Evolutionary conservation across 1,140 invertebrate species (phyloP).

Genomic region (Drosophila watanabei): DNA sequence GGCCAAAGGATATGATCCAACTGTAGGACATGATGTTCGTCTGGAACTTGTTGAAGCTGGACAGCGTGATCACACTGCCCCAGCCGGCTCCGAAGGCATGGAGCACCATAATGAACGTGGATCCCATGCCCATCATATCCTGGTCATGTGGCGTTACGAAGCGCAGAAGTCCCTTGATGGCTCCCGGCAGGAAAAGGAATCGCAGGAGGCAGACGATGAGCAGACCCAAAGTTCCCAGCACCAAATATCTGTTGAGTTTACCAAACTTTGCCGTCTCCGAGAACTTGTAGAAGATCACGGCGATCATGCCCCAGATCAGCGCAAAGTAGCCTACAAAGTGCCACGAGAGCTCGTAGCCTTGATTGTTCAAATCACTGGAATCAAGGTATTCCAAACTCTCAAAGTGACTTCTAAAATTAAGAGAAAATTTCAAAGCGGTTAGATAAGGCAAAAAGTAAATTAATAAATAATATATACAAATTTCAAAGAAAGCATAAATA

Average conservation of each 20-base stretch:
- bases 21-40: conserved; percentile 88
- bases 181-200: conserved; percentile 88
- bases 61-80: conserved; percentile 95
- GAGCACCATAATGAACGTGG: conserved; percentile 48
- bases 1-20: conserved; percentile 74
- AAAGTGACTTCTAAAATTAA: conserved; percentile 45
- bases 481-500: not conserved
- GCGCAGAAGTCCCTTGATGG: conserved; percentile 90
- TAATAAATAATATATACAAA: not conserved
- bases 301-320: conserved; percentile 53
- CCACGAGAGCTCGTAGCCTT: conserved; percentile 45
- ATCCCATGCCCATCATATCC: conserved; percentile 21
- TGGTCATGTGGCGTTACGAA: conserved; percentile 89
- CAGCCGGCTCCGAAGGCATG: conserved; percentile 94
- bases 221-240: conserved; percentile 37
- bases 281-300: conserved; percentile 60
- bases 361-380: rapidly evolving
- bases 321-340: conserved; percentile 23
- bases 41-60: conserved; percentile 95
- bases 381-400: not conserved
- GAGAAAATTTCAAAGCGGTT: not conserved
- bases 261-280: conserved; percentile 69
- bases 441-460: not conserved
- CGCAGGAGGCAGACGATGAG: conserved; percentile 54
- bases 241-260: conserved; percentile 52